phyloP scores from a whole-genome alignment of 2,888 invertebrate genomes.

The Chironomus riparius region DNA sequence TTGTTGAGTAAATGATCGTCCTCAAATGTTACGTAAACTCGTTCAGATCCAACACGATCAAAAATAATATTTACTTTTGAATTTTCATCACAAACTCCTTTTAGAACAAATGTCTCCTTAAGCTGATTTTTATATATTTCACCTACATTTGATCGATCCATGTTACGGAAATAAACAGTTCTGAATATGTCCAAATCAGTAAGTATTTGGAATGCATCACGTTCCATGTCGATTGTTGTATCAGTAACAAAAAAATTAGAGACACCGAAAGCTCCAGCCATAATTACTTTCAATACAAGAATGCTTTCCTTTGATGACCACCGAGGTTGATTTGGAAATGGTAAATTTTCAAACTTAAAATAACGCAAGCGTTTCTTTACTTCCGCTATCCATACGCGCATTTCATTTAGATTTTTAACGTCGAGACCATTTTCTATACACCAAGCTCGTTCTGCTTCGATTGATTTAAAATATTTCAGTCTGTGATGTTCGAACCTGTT shows the following conservation, averaged over 20 bases:
- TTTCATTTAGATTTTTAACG: constrained; percentile 54
- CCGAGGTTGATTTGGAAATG: constrained; percentile 36
- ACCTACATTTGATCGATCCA: constrained; percentile 56
- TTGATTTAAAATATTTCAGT: background rate
- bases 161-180: constrained; percentile 59
- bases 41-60: constrained; percentile 44
- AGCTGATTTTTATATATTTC: constrained; percentile 58
- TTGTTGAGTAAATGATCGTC: constrained; percentile 34
- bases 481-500: constrained; percentile 41
- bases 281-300: constrained; percentile 53
- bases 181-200: constrained; percentile 66
- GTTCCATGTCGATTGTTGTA: constrained; percentile 40
- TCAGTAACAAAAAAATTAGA: background rate
- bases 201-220: constrained; percentile 55
- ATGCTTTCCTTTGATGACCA: constrained; percentile 42
- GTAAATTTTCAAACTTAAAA: constrained; percentile 51
- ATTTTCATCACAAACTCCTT: constrained; percentile 31
- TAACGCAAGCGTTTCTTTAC: constrained; percentile 52
- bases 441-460: background rate
- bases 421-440: background rate
- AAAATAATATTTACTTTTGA: constrained; percentile 37
- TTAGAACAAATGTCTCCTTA: constrained; percentile 48
- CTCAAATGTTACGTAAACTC: constrained; percentile 59
- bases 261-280: constrained; percentile 53
- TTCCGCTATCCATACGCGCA: constrained; percentile 62